Conservation (phyloP, 2,888 invertebrate genomes). For the Diarsia mendica region DNA sequence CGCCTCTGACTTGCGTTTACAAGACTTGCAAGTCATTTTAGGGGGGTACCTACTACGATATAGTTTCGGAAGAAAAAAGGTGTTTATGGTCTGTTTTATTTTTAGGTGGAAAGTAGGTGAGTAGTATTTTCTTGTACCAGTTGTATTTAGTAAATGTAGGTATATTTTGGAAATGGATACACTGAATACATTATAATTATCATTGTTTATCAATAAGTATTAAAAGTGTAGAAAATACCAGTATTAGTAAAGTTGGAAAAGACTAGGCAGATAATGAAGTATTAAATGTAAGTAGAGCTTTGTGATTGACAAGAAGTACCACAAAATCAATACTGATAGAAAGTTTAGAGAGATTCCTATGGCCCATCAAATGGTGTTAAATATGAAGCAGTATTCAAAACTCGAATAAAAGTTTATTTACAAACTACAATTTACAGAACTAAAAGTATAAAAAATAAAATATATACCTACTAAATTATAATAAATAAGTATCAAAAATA, state of each 20-base stretch:
- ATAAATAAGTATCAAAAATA: too few relatives aligned
- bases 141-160: too few relatives aligned
- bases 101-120: not conserved
- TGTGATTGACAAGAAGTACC: not conserved
- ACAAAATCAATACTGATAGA: not conserved
- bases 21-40: slow-evolving; percentile 78
- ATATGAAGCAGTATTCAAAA: too few relatives aligned
- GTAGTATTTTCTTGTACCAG: not conserved
- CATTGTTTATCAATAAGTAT: not conserved
- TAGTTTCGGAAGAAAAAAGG: slow-evolving; percentile 46
- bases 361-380: too few relatives aligned
- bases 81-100: slow-evolving; percentile 18
- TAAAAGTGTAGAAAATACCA: too few relatives aligned
- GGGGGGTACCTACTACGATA: slow-evolving; percentile 54
- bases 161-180: not conserved
- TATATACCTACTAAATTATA: too few relatives aligned
- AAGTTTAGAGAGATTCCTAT: too few relatives aligned
- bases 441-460: too few relatives aligned
- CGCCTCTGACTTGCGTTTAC: slow-evolving; percentile 80
- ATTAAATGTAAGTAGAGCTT: not conserved
- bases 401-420: too few relatives aligned
- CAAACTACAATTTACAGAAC: too few relatives aligned
- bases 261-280: not conserved
- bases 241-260: too few relatives aligned
- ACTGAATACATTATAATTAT: not conserved